Base-by-base conservation (phyloP, 2,113 vertebrate genomes). In the Tenebrosternarchus preto region DNA sequence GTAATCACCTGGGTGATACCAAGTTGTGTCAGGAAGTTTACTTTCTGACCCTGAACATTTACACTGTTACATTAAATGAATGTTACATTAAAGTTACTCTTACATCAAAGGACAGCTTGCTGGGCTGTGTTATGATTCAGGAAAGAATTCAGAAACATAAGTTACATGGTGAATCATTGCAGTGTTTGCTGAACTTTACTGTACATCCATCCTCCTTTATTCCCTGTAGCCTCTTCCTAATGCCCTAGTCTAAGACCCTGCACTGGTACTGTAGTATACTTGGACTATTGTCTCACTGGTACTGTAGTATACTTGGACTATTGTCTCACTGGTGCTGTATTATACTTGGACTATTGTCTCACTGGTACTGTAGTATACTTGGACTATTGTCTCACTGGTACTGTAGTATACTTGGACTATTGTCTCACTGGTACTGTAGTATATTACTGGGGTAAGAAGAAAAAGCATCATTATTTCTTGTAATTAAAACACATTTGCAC, bases 381-480 rank as follows among this genome's bases (percentile, higher is more conserved):
- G n/a, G n/a, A n/a, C n/a, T n/a, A n/a, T n/a, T 39, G 36, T 7
- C 3, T 39, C 12, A 17, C 24, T 63, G 60, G 29, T 66, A 20
- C 29, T 33, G 63, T 66, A n/a, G 27, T 66, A 29, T 5, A 1
- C 31, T 66, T 66, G 29, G 17, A 66, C 16, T 66, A 16, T 66
- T 33, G 29, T 36, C 29, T 66, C 19, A 20, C 29, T 66, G 29
- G 27, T 16, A n/a, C 63, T 36, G 27, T 20, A 4, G 27, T 66
- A n/a, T n/a, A n/a, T n/a, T 33, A 67, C 12, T 67, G 64, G 64
- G 19, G 19, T n/a, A 19, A 67, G 64, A n/a, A 67, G 36, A 17
- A 39, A 20, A 66, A 17, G 17, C 61, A 12, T 66, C 7, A 33
- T 66, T 76, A 64, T 76, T 64, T 39, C 36, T 64, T 66, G 33